phyloP scores from a whole-genome alignment of 1,140 invertebrate genomes.

The Drosophila ananassae region DNA sequence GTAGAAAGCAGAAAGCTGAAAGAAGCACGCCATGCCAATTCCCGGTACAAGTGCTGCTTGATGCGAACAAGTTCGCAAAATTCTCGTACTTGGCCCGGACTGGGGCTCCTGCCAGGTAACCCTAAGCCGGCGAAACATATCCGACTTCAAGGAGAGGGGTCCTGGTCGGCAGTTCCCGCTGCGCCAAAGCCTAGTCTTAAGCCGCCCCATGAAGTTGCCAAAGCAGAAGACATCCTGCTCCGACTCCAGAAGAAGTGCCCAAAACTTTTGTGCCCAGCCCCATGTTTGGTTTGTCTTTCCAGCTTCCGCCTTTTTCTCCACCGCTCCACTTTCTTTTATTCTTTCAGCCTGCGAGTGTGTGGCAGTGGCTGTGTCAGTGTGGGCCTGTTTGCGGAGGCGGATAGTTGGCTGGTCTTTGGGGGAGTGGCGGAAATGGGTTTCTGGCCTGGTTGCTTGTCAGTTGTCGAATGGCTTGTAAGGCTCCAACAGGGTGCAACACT shows the following conservation, averaged over 20 bases:
- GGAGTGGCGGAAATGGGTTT: conserved; percentile 31
- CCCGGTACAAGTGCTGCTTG: conserved; percentile 53
- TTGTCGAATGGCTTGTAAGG: conserved; percentile 12
- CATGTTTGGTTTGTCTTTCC: conserved; percentile 84
- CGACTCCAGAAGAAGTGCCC: conserved; percentile 48
- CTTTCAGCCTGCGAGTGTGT: conserved; percentile 8
- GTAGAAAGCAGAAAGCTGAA: conserved; percentile 1
- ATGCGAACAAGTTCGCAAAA: conserved; percentile 49
- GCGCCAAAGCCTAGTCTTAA: conserved; percentile 74
- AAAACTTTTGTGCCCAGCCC: conserved; percentile 79
- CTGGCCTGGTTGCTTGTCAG: conserved; percentile 17
- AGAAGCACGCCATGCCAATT: conserved; percentile 40
- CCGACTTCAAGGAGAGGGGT: conserved; percentile 13
- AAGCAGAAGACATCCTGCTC: conserved; percentile 48
- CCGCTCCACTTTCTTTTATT: conserved; percentile 46
- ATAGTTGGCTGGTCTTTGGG: conserved; percentile 42
- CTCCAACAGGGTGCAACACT: conserved; percentile 37
- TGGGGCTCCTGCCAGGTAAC: conserved; percentile 25
- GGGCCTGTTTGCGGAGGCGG: conserved; percentile 26
- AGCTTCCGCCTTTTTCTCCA: conserved; percentile 70
- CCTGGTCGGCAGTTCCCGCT: conserved; percentile 47
- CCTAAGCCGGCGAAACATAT: conserved; percentile 45
- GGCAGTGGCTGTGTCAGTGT: conserved; percentile 10
- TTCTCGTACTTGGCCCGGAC: conserved; percentile 35
- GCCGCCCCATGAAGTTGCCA: conserved; percentile 68